A percentile compares a stretch with the other conserved stretches of the same genome.
Evolutionary conservation across 2,113 vertebrate species (phyloP).

Genomic region (Centropus bengalensis): DNA sequence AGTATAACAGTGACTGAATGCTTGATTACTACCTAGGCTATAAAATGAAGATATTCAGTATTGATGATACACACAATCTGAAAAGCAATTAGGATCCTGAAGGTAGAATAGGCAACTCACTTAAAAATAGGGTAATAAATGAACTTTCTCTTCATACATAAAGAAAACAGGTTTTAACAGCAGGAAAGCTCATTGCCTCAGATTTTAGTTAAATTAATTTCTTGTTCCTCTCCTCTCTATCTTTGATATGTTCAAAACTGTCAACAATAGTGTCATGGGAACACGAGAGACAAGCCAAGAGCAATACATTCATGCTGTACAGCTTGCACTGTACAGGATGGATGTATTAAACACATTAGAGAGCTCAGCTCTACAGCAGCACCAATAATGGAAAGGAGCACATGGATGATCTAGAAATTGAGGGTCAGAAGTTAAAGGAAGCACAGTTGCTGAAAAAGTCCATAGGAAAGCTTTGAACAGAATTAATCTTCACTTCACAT

Average conservation of each 20-base stretch:
- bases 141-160: not conserved
- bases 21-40: constrained; percentile 64
- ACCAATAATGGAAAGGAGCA: not conserved
- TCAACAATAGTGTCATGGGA: not conserved
- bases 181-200: not conserved
- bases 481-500: not conserved
- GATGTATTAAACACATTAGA: not conserved
- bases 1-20: constrained; percentile 73
- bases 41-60: constrained; percentile 63
- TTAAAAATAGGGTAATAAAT: constrained; percentile 10
- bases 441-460: not conserved
- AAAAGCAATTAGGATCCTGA: constrained; percentile 65
- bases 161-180: not conserved
- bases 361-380: constrained; percentile 17
- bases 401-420: not conserved
- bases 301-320: not conserved
- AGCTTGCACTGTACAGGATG: not conserved
- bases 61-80: constrained; percentile 60
- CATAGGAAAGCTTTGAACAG: not conserved
- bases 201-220: constrained; percentile 14
- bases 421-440: not conserved
- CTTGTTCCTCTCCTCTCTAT: not conserved
- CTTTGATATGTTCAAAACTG: not conserved
- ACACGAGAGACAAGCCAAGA: not conserved
- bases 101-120: constrained; percentile 33